phyloP scores from a whole-genome alignment of 2,888 invertebrate genomes.

The Oscheius onirici region DNA sequence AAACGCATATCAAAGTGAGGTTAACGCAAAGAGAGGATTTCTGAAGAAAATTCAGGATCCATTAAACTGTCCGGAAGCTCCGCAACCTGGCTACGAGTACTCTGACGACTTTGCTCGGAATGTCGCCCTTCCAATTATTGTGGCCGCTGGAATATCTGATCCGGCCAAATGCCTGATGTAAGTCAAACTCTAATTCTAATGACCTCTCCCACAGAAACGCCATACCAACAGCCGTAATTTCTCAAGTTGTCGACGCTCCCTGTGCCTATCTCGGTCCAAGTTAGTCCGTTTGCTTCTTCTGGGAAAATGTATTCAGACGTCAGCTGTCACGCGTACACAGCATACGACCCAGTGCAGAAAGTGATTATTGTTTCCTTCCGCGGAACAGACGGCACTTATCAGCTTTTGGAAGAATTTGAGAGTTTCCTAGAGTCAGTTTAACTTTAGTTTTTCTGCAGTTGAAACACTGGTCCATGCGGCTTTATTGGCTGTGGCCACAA shows the following conservation, averaged over 20 bases:
- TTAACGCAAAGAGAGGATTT: not conserved
- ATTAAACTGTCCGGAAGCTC: not conserved
- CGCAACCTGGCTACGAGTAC: not conserved
- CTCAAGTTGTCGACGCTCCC: conserved; percentile 21
- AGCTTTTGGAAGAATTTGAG: conserved; percentile 35
- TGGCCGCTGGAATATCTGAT: conserved; percentile 20
- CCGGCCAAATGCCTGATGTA: conserved; percentile 45
- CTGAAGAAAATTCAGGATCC: not conserved
- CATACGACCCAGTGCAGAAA: conserved; percentile 33
- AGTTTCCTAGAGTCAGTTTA: conserved; percentile 35
- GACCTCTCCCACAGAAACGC: too few relatives aligned
- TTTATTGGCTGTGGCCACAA: too few relatives aligned
- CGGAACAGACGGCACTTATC: conserved; percentile 36
- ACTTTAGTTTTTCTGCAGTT: not conserved
- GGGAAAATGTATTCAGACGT: not conserved
- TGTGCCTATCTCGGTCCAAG: conserved; percentile 7
- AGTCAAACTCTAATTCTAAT: too few relatives aligned
- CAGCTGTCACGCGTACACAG: conserved; percentile 35
- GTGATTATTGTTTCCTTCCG: conserved; percentile 43
- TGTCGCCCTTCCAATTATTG: not conserved
- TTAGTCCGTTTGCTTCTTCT: conserved; percentile 25
- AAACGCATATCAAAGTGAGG: not conserved
- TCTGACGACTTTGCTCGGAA: not conserved
- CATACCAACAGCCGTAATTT: conserved; percentile 35
- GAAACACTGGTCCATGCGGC: too few relatives aligned